Evolutionary conservation across 2,113 vertebrate genomes (phyloP).

Genomic region (Callorhinus ursinus): DNA sequence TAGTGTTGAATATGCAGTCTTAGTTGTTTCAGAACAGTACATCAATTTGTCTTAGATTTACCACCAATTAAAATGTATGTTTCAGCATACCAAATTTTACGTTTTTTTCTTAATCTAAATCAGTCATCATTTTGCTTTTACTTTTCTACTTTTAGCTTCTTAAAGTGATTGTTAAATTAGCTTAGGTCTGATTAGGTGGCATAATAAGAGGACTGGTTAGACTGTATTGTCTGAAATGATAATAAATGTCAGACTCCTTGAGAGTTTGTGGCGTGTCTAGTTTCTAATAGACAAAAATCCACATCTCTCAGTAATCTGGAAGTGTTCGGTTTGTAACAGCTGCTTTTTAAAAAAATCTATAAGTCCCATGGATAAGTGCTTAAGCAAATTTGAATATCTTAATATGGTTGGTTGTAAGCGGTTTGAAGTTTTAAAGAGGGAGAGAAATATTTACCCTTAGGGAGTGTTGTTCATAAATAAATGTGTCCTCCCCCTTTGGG

Average conservation of each 20-base stretch:
- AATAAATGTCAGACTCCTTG: slow-evolving; percentile 85
- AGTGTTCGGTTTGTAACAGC: slow-evolving; percentile 83
- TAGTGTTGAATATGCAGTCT: slow-evolving; percentile 85
- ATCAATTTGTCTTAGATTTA: slow-evolving; percentile 80
- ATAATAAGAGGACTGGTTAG: slow-evolving; percentile 82
- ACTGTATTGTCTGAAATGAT: slow-evolving; percentile 85
- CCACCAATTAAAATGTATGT: slow-evolving; percentile 84
- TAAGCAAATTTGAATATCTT: slow-evolving; percentile 83
- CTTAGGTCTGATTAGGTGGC: slow-evolving; percentile 83
- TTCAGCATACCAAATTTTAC: slow-evolving; percentile 84
- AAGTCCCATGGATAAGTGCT: slow-evolving; percentile 83
- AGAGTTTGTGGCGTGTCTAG: slow-evolving; percentile 86
- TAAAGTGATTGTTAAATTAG: slow-evolving; percentile 84
- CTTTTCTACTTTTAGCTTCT: slow-evolving; percentile 86
- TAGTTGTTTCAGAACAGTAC: slow-evolving; percentile 85
- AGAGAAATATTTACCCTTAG: slow-evolving; percentile 81
- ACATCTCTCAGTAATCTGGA: slow-evolving; percentile 81
- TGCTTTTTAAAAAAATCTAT: slow-evolving; percentile 64
- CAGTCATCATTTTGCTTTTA: slow-evolving; percentile 87
- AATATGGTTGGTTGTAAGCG: slow-evolving; percentile 84
- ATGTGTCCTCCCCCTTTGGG: slow-evolving; percentile 79
- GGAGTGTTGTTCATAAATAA: slow-evolving; percentile 82
- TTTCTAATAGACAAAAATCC: slow-evolving; percentile 83
- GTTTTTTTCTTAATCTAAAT: slow-evolving; percentile 81
- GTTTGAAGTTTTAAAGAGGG: slow-evolving; percentile 83